Base-by-base conservation (phyloP, 2,888 invertebrate genomes). In the Andricus curvator region DNA sequence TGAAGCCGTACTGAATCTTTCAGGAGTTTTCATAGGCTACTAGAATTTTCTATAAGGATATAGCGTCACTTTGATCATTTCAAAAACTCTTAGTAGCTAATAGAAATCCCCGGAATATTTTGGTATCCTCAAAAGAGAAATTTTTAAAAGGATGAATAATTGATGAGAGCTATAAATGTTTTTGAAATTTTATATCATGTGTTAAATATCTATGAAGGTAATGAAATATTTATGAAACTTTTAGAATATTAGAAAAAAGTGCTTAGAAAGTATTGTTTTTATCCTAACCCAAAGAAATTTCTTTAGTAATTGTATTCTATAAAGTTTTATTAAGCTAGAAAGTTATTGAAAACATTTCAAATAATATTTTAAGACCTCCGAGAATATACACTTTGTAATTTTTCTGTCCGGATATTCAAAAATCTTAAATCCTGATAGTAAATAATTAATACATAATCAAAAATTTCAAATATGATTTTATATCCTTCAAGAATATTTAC, bases 1-100 rank as follows among this genome's bases (percentile, higher is more conserved):
- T 70, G 70, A 70, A 70, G 70, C 44, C 44, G 1, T 44, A 15
- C 48, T 70, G 51, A 70, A 70, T 70, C 29, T 70, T 70, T 70
- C 22, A 70, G 48, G 29, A 70, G 70, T 51, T 70, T 70, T 20
- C 29, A 70, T 70, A 51, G 25, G 70, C 48, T 48, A 70, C 48
- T 48, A 29, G 70, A 70, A 56, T 56, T 51, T 48, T 48, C 51
- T 51, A 48, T 29, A 20, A 17, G 48, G 51, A 17, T 70, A 70
- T 29, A 70, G 29, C 44, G 20, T 48, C 48, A 48, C 70, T 70
- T 70, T 70, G 70, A 70, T 20, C 48, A 70, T 48, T 70, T 44
- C 1, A 25, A 20, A 48, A 70, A 51, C 29, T 29, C 48, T 44
- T 70, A 29, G 70, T n/a, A n/a, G 56, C n/a, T 56, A 56, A 56